Conservation (phyloP, 1,140 invertebrate species). For the Muscidifurax raptorellus region DNA sequence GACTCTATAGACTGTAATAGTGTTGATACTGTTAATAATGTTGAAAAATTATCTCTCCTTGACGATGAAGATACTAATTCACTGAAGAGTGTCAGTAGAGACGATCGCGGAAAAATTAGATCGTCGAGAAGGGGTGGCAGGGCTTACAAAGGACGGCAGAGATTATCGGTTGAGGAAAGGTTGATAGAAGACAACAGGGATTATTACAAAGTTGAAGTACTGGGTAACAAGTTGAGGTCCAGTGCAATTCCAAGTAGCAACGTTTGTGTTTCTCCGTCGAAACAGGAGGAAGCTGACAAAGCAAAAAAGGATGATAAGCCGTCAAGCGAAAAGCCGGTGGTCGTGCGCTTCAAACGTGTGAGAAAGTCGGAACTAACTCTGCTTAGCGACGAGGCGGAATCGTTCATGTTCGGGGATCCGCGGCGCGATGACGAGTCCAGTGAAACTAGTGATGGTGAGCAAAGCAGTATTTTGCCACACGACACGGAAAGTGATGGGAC, state of each 20-base stretch:
- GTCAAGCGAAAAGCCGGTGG: slow-evolving; percentile 77
- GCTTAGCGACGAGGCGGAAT: slow-evolving; percentile 87
- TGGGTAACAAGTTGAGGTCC: slow-evolving; percentile 82
- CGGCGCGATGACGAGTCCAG: slow-evolving; percentile 78
- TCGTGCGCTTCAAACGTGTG: slow-evolving; percentile 85
- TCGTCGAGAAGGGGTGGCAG: slow-evolving; percentile 63
- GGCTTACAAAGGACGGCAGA: slow-evolving; percentile 69
- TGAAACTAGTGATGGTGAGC: slow-evolving; percentile 72
- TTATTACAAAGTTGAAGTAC: slow-evolving; percentile 85
- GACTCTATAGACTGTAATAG: slow-evolving; percentile 46
- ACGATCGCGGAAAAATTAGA: slow-evolving; percentile 52
- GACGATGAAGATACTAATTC: slow-evolving; percentile 47
- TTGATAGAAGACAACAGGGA: slow-evolving; percentile 79
- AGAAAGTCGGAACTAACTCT: slow-evolving; percentile 83
- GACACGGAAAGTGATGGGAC: slow-evolving; percentile 72
- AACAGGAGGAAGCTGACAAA: slow-evolving; percentile 56
- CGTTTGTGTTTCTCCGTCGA: slow-evolving; percentile 51
- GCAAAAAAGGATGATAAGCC: slow-evolving; percentile 68
- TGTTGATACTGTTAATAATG: slow-evolving; percentile 51
- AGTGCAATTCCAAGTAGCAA: slow-evolving; percentile 70
- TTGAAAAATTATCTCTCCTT: slow-evolving; percentile 16
- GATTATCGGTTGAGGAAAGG: slow-evolving; percentile 77
- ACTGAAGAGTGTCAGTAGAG: slow-evolving; percentile 26
- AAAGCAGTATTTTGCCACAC: slow-evolving; percentile 70
- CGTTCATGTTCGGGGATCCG: slow-evolving; percentile 86